Evolutionary conservation across 1,140 invertebrate genomes (phyloP).

Genomic region (Phymastichus coffea): DNA sequence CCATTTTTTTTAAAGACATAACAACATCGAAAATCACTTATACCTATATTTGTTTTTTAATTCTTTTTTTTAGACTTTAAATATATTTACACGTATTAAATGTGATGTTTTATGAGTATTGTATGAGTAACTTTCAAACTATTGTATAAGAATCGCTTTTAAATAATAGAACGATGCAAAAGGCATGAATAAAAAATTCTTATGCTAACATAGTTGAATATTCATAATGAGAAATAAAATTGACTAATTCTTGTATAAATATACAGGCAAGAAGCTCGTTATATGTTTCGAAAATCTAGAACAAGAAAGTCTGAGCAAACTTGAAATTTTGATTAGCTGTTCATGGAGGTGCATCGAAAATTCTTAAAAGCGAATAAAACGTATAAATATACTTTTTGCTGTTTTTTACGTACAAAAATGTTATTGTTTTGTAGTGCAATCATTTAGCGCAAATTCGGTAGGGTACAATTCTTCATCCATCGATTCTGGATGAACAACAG

Average conservation of each 20-base stretch:
- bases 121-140: slow-evolving; percentile 9
- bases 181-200: slow-evolving; percentile 10
- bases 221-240: slow-evolving; percentile 13
- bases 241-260: slow-evolving; percentile 6
- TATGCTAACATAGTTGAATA: slow-evolving; percentile 12
- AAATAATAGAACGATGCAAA: slow-evolving; percentile 8
- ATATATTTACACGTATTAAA: slow-evolving; percentile 22
- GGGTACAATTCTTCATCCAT: no score
- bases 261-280: slow-evolving; percentile 4
- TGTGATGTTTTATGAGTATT: slow-evolving; percentile 25
- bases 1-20: slow-evolving; percentile 2
- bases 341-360: no score
- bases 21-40: slow-evolving; percentile 22
- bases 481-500: no score
- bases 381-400: no score
- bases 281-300: background rate
- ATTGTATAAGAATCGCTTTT: background rate
- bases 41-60: slow-evolving; percentile 11
- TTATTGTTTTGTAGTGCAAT: no score
- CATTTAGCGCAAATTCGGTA: no score
- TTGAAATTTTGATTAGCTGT: slow-evolving; percentile 9
- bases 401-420: no score
- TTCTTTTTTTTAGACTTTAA: slow-evolving; percentile 15
- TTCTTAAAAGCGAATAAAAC: no score
- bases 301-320: slow-evolving; percentile 9